phyloP scores from a whole-genome alignment of 2,888 invertebrate species.

The Chrysodeixis includens region DNA sequence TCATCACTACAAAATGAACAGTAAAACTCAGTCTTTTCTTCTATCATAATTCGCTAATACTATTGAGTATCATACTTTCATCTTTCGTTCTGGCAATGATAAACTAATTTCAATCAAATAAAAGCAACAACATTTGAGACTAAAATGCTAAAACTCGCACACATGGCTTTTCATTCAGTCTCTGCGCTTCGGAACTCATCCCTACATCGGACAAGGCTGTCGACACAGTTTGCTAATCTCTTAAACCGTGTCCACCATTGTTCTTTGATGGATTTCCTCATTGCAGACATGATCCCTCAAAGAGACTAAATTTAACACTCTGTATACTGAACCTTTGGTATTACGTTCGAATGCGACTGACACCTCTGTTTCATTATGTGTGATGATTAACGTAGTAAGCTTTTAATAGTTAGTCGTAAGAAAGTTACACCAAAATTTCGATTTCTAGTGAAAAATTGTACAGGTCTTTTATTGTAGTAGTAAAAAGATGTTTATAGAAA shows the following conservation, averaged over 20 bases:
- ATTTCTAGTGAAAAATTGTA: too few species aligned
- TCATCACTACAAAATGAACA: too few species aligned
- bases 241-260: constrained; percentile 39
- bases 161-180: constrained; percentile 27
- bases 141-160: background rate
- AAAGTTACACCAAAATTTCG: too few species aligned
- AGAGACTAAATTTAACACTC: constrained; percentile 40
- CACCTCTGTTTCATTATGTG: constrained; percentile 7
- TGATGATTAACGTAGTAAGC: background rate
- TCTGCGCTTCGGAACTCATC: constrained; percentile 6
- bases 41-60: too few species aligned
- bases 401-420: too few species aligned
- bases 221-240: constrained; percentile 49
- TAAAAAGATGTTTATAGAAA: too few species aligned
- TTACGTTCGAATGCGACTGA: constrained; percentile 26
- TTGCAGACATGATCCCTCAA: constrained; percentile 43
- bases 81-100: too few species aligned
- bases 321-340: constrained; percentile 28
- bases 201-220: constrained; percentile 35
- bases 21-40: too few species aligned
- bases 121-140: background rate
- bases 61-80: too few species aligned
- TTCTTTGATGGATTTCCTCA: constrained; percentile 52
- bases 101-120: background rate
- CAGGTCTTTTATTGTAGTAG: too few species aligned